Conservation (phyloP, 2,797 vertebrate genomes). For the Lagocephalus sceleratus region DNA sequence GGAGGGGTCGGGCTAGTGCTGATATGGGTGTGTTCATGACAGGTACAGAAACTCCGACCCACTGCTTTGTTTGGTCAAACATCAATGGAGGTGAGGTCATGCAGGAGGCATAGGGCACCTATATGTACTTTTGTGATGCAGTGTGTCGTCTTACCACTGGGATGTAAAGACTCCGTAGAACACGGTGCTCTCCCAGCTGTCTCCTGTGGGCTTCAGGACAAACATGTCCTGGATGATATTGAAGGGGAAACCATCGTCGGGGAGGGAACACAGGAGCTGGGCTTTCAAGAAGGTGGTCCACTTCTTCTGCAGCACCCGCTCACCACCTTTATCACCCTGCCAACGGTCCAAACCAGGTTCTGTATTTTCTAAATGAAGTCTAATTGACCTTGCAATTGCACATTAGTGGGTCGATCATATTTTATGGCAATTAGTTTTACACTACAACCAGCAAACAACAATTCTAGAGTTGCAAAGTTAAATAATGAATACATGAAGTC, state of each 20-base stretch:
- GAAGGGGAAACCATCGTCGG: slow-evolving; percentile 89
- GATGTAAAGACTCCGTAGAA: slow-evolving; percentile 94
- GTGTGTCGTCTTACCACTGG: slow-evolving; percentile 81
- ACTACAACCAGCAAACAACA: too few species aligned
- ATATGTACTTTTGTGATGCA: neutral
- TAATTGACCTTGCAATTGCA: neutral
- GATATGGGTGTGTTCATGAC: too few species aligned
- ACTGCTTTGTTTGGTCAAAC: too few species aligned
- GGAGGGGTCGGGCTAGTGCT: too few species aligned
- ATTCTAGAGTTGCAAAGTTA: too few species aligned
- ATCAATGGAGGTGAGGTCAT: too few species aligned
- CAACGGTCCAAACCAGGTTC: slow-evolving; percentile 8
- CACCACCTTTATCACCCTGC: slow-evolving; percentile 87
- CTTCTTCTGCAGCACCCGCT: slow-evolving; percentile 89
- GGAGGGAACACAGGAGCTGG: slow-evolving; percentile 87
- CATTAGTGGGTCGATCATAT: too few species aligned
- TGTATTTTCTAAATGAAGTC: neutral
- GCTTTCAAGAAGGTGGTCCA: slow-evolving; percentile 94
- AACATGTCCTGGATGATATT: slow-evolving; percentile 93
- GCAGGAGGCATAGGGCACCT: too few species aligned
- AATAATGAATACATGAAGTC: too few species aligned
- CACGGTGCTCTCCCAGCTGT: slow-evolving; percentile 80
- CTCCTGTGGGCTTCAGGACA: slow-evolving; percentile 80
- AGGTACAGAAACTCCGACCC: too few species aligned
- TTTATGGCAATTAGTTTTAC: too few species aligned